Evolutionary conservation across 2,797 vertebrate genomes (phyloP), one percentile per base, ranked within the genome.

Genomic region (Gymnothorax javanicus): DNA sequence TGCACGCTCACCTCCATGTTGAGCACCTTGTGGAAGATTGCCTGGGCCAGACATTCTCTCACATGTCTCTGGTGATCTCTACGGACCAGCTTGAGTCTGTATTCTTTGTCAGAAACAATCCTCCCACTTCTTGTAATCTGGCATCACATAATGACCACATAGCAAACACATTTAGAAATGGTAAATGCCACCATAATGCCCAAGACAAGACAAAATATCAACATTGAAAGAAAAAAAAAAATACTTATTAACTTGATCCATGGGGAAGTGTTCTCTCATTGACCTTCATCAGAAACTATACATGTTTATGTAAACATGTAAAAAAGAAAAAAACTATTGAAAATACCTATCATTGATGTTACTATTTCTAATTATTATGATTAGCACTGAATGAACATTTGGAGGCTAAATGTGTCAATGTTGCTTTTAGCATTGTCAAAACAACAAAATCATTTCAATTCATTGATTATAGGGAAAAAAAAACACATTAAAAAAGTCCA

Each of bases 41-140:
- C 97, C 64, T 95, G 96, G 56, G 97, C 97, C 89, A 99, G 93
- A 90, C 97, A 96, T 89, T 98, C 96, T 85, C 95, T 94, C 1
- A 97, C 87, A 0, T 97, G 95, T 86, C 94, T 96, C 90, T 98
- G 96, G 82, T 97, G 97, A 58, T 97, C 94, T 87, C 88, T 96
- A 90, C 96, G 97, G 93, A 97, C 93, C 69, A 96, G 92, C 89
- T 96, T 97, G 83, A 96, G 94, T 7, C 91, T 94, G 88, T 97
- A 98, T 92, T 99, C 98, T 33, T 97, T 98, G 92, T 99, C 98
- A 0, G 98, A 94, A 86, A 99, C 95, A 85, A 99, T 97, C 69
- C 96, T 96, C 25, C 98, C 98, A 85, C 96, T 99, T 93, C 96
- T 96, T 88, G 97, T 97, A 91, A 99, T 96, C 98, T 99, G 86